Evolutionary conservation across 53 echinoderm and acorn worm species (phyloP), one percentile per base, ranked within the genome.

Genomic region (Zoroaster sp.): DNA sequence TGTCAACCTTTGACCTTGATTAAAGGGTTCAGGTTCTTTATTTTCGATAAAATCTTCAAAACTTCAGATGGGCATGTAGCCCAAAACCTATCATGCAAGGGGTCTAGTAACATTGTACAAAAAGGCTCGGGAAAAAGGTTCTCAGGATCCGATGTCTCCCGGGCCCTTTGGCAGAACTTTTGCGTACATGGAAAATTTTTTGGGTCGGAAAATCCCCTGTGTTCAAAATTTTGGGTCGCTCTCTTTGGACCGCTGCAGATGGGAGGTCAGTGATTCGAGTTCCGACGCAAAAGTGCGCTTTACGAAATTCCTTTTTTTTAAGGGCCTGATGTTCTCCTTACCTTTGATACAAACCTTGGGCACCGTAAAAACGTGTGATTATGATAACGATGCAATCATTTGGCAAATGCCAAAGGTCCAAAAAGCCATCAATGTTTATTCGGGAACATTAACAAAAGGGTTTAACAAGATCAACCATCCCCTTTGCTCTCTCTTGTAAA

Each of bases 261-360:
- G 38, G 75, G 75, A 32, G 75, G 46, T 32, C 35, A n/a, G 11
- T 17, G 32, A 75, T 10, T 25, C 10, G 75, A 37, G 35, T 75
- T 75, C 75, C n/a, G n/a, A n/a, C n/a, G n/a, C n/a, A n/a, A 75
- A 37, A 75, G 75, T 75, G 37, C 75, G 37, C 30, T 15, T 39
- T 75, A 35, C n/a, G n/a, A n/a, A n/a, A n/a, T n/a, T n/a, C n/a
- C n/a, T n/a, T n/a, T n/a, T n/a, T n/a, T n/a, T n/a, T n/a, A 69
- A 69, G 30, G 3, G 69, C 15, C 35, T 69, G 30, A 32, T 69
- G 69, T 34, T 10, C 30, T 30, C 69, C 30, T 35, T 6, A 21
- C 8, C 30, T n/a, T 69, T 69, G 69, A 69, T 69, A 35, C 32
- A 32, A 35, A 69, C 9, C 30, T 69, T 21, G 69, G 15, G 35